Evolutionary conservation across 2,113 vertebrate species (phyloP).

Genomic region (Ancistrus triradiatus): DNA sequence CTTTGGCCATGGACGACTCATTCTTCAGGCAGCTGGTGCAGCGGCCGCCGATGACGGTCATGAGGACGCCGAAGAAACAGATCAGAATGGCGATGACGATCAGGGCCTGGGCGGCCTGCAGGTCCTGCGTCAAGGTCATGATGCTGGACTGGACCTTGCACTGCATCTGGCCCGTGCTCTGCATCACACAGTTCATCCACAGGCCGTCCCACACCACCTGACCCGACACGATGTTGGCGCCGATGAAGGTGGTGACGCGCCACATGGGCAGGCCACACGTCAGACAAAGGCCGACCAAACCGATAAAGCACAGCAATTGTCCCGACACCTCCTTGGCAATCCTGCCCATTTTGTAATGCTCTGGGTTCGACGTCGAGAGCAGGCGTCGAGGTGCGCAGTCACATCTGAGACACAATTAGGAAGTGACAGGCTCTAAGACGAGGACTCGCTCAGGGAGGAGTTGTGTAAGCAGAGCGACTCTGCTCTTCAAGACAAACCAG

Average conservation of each 20-base stretch:
- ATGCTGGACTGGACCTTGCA: conserved; percentile 81
- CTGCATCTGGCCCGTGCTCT: conserved; percentile 88
- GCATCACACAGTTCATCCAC: conserved; percentile 96
- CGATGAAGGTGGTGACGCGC: conserved; percentile 79
- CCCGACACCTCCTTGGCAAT: conserved; percentile 74
- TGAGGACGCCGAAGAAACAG: conserved; percentile 54
- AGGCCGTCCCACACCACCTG: conserved; percentile 87
- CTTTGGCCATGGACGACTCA: conserved; percentile 54
- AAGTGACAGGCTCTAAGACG: conserved; percentile 36
- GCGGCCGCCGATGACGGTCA: conserved; percentile 62
- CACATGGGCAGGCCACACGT: conserved; percentile 85
- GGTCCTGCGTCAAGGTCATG: conserved; percentile 74
- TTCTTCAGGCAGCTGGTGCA: conserved; percentile 64
- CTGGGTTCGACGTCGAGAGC: conserved; percentile 1
- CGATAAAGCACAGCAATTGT: conserved; percentile 78
- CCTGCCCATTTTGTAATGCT: conserved; percentile 59
- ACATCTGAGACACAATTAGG: conserved; percentile 20
- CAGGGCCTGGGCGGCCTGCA: conserved; percentile 80
- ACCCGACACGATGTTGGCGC: conserved; percentile 79
- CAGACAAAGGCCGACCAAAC: conserved; percentile 75
- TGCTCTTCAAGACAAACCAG: conserved; percentile 54
- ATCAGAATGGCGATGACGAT: conserved; percentile 62
- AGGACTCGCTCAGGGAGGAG: conserved; percentile 46
- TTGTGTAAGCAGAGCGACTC: conserved; percentile 10
- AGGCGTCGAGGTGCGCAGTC: conserved; percentile 4